phyloP scores from a whole-genome alignment of 2,113 vertebrate species.

The Choloepus hoffmanni region DNA sequence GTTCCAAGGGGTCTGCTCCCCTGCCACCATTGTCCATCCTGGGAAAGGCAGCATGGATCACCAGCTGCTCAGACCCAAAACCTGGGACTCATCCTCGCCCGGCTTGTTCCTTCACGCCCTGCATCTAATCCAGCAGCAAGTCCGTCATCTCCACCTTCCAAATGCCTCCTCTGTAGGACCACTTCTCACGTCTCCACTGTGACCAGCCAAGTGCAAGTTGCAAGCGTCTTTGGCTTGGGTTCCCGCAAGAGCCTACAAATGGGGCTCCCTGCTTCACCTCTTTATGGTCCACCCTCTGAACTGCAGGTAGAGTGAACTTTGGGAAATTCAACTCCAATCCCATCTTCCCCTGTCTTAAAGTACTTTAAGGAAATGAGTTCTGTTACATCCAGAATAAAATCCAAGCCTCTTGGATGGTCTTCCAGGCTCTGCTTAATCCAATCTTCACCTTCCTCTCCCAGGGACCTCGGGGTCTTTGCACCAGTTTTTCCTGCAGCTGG shows the following conservation, averaged over 20 bases:
- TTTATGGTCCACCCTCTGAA: background rate
- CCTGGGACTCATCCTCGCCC: background rate
- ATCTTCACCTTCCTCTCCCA: background rate
- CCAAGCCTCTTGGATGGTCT: background rate
- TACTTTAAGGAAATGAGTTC: background rate
- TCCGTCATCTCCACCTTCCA: background rate
- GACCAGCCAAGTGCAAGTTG: background rate
- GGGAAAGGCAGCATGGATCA: background rate
- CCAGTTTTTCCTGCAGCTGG: background rate
- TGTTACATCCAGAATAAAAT: background rate
- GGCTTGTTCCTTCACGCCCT: background rate
- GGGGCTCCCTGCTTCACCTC: background rate
- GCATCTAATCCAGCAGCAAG: background rate
- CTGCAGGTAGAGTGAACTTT: background rate
- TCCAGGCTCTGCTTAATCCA: background rate
- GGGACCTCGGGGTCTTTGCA: background rate
- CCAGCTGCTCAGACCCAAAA: background rate
- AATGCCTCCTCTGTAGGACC: accelerated
- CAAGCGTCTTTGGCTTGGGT: background rate
- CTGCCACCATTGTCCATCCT: too few species aligned
- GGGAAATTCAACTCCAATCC: background rate
- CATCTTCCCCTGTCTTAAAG: background rate
- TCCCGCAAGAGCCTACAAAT: background rate
- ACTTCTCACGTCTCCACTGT: accelerated
- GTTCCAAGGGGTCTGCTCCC: background rate